These are phyloP conservation scores for Pipistrellus nathusii DNA, from an alignment of 2,797 vertebrate species.

Conservation along the genomic window DNA sequence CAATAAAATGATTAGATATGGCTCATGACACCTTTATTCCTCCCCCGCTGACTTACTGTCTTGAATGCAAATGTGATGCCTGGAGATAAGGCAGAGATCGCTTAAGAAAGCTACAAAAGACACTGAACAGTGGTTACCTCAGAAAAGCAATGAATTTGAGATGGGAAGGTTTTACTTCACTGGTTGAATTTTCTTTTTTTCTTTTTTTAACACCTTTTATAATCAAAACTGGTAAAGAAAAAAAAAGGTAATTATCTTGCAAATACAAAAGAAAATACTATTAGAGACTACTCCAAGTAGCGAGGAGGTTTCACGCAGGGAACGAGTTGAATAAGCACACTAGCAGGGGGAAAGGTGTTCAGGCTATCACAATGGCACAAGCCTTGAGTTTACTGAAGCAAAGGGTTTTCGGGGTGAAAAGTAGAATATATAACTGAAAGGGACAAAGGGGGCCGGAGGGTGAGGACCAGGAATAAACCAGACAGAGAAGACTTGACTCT, in stretches of 20 bases:
- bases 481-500: not conserved
- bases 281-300: not conserved
- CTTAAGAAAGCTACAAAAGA: slow-evolving; percentile 1
- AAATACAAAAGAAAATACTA: slow-evolving; percentile 10
- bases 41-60: not conserved
- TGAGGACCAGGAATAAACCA: not conserved
- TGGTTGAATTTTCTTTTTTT: not conserved
- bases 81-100: not conserved
- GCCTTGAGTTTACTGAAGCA: not conserved
- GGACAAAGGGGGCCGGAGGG: not conserved
- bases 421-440: not conserved
- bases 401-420: not conserved
- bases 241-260: not conserved
- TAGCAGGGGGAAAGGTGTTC: not conserved
- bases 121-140: not conserved
- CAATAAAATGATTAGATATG: not conserved
- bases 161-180: not conserved
- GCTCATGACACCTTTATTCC: not conserved
- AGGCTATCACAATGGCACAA: not conserved
- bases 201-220: not conserved
- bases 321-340: not conserved
- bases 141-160: slow-evolving; percentile 23
- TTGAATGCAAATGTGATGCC: slow-evolving; percentile 34
- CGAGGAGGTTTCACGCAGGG: not conserved
- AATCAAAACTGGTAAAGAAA: slow-evolving; percentile 16